Conservation (phyloP, 2,113 vertebrate species). For the Pao palembangensis region DNA sequence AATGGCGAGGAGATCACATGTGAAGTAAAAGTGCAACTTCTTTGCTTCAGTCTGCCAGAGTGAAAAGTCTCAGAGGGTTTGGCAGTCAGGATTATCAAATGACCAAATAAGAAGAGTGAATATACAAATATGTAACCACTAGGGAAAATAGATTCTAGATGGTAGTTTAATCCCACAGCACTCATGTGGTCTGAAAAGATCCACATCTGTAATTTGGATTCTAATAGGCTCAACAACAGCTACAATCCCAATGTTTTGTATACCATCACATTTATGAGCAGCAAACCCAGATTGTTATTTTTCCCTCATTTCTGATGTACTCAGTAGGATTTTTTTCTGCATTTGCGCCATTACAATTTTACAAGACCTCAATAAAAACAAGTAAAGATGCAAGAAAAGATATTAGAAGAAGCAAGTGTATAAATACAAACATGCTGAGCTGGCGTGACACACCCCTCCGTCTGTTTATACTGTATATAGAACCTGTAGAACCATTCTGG, state of each 20-base stretch:
- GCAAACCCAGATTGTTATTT: not conserved
- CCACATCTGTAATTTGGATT: not conserved
- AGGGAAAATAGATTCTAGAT: conserved; percentile 7
- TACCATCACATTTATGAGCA: no score
- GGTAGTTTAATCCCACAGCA: conserved; percentile 11
- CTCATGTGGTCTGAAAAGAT: conserved; percentile 7
- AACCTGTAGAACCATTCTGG: no score
- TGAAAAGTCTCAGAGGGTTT: conserved; percentile 38
- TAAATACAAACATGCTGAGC: no score
- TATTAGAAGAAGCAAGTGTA: no score
- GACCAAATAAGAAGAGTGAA: not conserved
- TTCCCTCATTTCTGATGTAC: not conserved
- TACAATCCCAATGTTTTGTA: no score
- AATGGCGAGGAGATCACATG: conserved; percentile 39
- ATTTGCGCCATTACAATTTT: no score
- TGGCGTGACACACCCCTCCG: no score
- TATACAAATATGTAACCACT: not conserved
- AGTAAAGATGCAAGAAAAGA: no score
- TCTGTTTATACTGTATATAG: no score
- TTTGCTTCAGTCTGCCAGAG: conserved; percentile 6
- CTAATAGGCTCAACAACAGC: not conserved
- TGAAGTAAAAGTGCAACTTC: conserved; percentile 30
- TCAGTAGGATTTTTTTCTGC: not conserved
- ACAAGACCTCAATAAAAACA: no score
- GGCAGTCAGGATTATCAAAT: conserved; percentile 13